Base-by-base conservation (phyloP, 2,797 vertebrate genomes). In the Manis javanica region DNA sequence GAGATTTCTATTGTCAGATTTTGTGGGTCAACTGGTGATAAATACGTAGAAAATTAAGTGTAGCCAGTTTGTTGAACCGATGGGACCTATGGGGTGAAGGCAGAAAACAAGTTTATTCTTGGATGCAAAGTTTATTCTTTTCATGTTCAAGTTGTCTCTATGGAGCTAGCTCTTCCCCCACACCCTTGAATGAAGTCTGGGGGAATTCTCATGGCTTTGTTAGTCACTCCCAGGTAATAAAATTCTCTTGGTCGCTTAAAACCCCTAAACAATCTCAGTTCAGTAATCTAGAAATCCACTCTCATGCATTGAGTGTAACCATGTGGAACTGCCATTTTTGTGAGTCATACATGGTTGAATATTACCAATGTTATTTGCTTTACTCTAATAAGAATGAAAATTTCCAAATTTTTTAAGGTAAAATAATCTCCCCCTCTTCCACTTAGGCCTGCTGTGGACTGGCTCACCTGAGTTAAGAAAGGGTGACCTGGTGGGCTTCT, bases 21-120 rank as follows among this genome's bases (percentile, higher is more conserved):
- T 92, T 83, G 26, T 79, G 51, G 86, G 37, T 57, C 26, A 9
- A 90, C 57, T 94, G 69, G 49, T 83, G 89, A 85, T 74, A 93
- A 93, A 51, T 37, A 87, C 79, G 63, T 34, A 87, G 74, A 85
- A 83, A 88, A 78, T 9, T 10, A 39, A 91, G 55, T 55, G 39
- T 66, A 85, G 78, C 82, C 66, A 64, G 72, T 91, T 88, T 89
- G 61, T 37, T 59, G 78, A 95, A 89, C 90, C 95, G 87, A 86
- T 97, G 93, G 92, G 42, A 64, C 85, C 63, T 49, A 31, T 51
- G 79, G 18, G 49, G 42, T 89, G 79, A 91, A 49, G 95, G 87
- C 85, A 91, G 90, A 94, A 94, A 92, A 77, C 34, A 46, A 86
- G 39, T 85, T 87, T 96, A 85, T 95, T 94, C 87, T 91, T 88